Evolutionary conservation across 2,113 vertebrate species (phyloP), one percentile per base, ranked within the genome.

Genomic region (Neomonachus schauinslandi): DNA sequence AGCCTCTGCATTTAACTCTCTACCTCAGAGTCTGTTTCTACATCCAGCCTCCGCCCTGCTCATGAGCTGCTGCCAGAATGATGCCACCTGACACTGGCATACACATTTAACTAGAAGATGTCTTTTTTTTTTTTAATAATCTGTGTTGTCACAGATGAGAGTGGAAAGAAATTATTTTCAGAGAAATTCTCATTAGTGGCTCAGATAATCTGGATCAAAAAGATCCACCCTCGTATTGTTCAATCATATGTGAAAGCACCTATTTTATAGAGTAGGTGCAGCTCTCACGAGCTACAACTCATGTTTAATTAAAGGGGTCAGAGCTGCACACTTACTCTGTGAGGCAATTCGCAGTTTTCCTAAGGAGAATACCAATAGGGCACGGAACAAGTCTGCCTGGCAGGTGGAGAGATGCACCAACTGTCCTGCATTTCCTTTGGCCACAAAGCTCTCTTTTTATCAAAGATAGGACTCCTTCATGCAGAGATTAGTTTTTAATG

Each of bases 401-500:
- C 59, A 90, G 74, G 49, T 84, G 28, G n/a, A 94, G 53, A 72
- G 21, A 81, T 4, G 10, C 22, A 65, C 36, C 61, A 79, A 85
- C 5, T 57, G 31, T 14, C 22, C 33, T 31, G 28, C 9, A 46
- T 95, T 86, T 87, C 33, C 61, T 95, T 89, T 67, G 76, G 46
- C 49, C 72, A 94, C 74, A 69, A 61, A 95, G 51, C 65, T 81
- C 74, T 74, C 67, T 76, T 84, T 93, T 85, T 22, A 74, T 86
- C 74, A 92, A 46, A 53, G 87, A 86, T 59, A 93, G 55, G 63
- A 59, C 46, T 83, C 61, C 87, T 89, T 91, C 89, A 28, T 24
- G 82, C 69, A 72, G 67, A 59, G 90, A 92, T 95, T 92, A 81
- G 63, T 42, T 89, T 92, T 89, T 82, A 94, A 94, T 85, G 79